phyloP scores from a whole-genome alignment of 2,113 vertebrate genomes.

The Alethe castanea region DNA sequence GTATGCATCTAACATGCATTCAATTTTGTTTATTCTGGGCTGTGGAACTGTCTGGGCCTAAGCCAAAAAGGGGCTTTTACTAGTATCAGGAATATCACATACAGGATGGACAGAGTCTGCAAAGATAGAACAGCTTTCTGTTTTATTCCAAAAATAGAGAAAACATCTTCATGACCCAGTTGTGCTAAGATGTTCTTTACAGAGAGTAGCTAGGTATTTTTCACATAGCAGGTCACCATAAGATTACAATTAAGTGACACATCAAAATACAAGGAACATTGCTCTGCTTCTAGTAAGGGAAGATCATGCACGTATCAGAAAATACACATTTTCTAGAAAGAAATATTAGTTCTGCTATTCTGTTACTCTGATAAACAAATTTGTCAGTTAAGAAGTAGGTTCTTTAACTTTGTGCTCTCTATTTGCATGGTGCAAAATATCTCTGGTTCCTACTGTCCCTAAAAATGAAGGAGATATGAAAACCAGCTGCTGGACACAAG shows the following conservation, averaged over 20 bases:
- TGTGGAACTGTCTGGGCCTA: background rate
- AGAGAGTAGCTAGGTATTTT: background rate
- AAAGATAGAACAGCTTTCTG: background rate
- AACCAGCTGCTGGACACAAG: background rate
- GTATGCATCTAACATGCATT: fast-evolving
- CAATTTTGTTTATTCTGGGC: background rate
- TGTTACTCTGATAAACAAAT: background rate
- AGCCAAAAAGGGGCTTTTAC: background rate
- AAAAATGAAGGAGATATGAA: background rate
- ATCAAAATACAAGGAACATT: background rate
- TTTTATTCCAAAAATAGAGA: background rate
- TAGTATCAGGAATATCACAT: background rate
- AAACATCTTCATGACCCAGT: background rate
- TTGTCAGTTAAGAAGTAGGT: background rate
- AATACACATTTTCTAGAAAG: background rate
- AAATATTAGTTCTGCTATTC: background rate
- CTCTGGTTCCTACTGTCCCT: background rate
- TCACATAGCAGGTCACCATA: background rate
- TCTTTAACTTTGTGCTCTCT: background rate
- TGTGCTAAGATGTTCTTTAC: background rate
- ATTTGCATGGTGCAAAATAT: background rate
- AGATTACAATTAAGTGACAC: background rate
- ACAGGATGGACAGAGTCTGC: background rate
- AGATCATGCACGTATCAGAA: background rate
- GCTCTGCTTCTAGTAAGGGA: background rate